A percentile compares a stretch with the other conserved stretches of the same genome.
phyloP scores from a whole-genome alignment of 2,113 vertebrate genomes.

The Malaclemys terrapin region DNA sequence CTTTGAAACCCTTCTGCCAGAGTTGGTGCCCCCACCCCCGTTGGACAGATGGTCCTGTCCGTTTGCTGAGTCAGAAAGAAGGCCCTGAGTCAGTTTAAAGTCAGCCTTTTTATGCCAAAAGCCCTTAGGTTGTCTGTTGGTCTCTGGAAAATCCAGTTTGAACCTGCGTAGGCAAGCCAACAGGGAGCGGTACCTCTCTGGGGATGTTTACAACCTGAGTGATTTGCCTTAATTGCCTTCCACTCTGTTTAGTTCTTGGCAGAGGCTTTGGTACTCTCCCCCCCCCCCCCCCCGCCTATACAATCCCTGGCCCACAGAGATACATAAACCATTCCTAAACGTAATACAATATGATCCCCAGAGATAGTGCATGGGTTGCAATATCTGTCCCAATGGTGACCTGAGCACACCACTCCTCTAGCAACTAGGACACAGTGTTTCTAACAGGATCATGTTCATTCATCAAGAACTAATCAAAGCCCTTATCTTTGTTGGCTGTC shows the following conservation, averaged over 20 bases:
- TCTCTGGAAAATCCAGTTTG: neutral
- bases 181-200: neutral
- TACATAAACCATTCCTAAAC: neutral
- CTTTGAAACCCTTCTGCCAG: neutral
- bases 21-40: too few relatives aligned
- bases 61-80: neutral
- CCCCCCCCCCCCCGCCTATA: neutral
- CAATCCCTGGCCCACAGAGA: neutral
- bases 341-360: neutral
- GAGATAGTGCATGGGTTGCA: neutral
- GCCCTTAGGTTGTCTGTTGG: neutral
- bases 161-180: neutral
- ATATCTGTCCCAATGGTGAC: neutral
- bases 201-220: neutral
- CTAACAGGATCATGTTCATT: neutral
- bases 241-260: neutral
- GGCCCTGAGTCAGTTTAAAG: neutral
- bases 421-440: neutral
- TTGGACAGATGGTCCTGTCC: neutral
- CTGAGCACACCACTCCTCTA: neutral
- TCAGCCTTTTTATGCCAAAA: neutral
- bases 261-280: neutral
- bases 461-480: neutral
- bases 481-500: neutral
- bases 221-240: neutral